Conservation (phyloP, 2,888 invertebrate genomes). For the Pocota personata region DNA sequence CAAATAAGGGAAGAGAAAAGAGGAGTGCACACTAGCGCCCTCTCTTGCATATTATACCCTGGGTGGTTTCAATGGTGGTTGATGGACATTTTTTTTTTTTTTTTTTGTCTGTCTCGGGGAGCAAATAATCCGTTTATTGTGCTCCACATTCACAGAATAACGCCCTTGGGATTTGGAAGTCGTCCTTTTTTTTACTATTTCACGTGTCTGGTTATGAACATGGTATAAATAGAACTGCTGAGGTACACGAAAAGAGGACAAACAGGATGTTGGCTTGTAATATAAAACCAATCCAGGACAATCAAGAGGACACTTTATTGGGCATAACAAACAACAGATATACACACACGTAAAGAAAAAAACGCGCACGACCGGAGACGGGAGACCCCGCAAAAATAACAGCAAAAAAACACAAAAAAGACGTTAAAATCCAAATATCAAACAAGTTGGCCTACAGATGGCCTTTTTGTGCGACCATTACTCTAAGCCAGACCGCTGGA, state of each 20-base stretch:
- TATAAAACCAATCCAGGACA: slow-evolving; percentile 59
- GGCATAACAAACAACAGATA: slow-evolving; percentile 13
- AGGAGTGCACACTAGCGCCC: slow-evolving; percentile 48
- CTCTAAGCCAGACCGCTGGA: slow-evolving; percentile 59
- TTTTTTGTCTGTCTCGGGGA: slow-evolving; percentile 45
- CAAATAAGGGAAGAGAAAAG: slow-evolving; percentile 13
- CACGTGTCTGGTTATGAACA: slow-evolving; percentile 37
- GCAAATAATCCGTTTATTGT: slow-evolving; percentile 72
- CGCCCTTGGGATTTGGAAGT: slow-evolving; percentile 67
- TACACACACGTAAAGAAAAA: slow-evolving; percentile 38
- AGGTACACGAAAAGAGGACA: slow-evolving; percentile 36
- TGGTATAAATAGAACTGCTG: slow-evolving; percentile 47
- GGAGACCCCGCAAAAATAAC: slow-evolving; percentile 29
- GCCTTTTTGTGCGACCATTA: slow-evolving; percentile 61
- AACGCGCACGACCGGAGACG: slow-evolving; percentile 6
- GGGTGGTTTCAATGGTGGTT: slow-evolving; percentile 33
- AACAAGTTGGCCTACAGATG: slow-evolving; percentile 73
- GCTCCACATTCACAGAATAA: slow-evolving; percentile 65
- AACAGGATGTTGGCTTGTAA: slow-evolving; percentile 62
- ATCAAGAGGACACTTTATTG: slow-evolving; percentile 60
- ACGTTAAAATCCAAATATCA: slow-evolving; percentile 68
- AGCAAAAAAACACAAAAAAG: slow-evolving; percentile 12
- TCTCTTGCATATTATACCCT: slow-evolving; percentile 37
- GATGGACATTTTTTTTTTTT: slow-evolving; percentile 39
- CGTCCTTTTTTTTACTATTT: slow-evolving; percentile 39